These are phyloP conservation scores for Leguminivora glycinivorella DNA, from an alignment of 1,140 invertebrate genomes.

Conservation along the genomic window DNA sequence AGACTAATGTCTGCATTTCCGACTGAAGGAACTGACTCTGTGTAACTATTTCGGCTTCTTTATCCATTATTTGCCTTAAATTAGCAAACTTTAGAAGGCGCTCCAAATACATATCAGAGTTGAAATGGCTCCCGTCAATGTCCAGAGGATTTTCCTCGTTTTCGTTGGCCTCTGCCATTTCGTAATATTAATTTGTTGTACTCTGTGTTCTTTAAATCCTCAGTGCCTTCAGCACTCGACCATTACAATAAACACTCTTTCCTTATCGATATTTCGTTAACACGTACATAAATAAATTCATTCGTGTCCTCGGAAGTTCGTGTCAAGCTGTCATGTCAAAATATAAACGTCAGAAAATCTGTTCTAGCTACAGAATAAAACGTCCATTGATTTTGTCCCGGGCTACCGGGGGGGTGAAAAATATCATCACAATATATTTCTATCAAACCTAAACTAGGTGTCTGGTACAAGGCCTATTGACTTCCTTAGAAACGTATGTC, in stretches of 20 bases:
- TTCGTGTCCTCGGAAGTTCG: neutral
- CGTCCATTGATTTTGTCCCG: neutral
- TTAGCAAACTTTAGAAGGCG: conserved; percentile 90
- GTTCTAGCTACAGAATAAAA: neutral
- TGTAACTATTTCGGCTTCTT: conserved; percentile 89
- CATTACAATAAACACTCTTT: neutral
- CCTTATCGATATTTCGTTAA: neutral
- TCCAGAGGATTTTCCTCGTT: conserved; percentile 78
- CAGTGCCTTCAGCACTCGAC: neutral
- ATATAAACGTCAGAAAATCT: conserved; percentile 1
- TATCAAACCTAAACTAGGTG: no score
- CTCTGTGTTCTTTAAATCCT: neutral
- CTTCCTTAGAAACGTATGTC: no score
- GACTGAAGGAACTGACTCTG: conserved; percentile 96
- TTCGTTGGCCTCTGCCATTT: conserved; percentile 55
- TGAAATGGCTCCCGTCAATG: conserved; percentile 94
- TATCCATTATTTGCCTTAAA: conserved; percentile 92
- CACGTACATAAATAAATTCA: neutral
- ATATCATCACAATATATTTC: no score
- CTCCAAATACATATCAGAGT: conserved; percentile 92
- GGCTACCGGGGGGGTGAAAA: no score
- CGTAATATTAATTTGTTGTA: neutral
- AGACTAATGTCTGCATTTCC: conserved; percentile 99
- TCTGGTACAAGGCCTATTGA: no score
- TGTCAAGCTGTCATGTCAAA: conserved; percentile 1